These are phyloP conservation scores for Pyrgus malvae DNA, from an alignment of 2,888 invertebrate genomes.

Conservation along the genomic window DNA sequence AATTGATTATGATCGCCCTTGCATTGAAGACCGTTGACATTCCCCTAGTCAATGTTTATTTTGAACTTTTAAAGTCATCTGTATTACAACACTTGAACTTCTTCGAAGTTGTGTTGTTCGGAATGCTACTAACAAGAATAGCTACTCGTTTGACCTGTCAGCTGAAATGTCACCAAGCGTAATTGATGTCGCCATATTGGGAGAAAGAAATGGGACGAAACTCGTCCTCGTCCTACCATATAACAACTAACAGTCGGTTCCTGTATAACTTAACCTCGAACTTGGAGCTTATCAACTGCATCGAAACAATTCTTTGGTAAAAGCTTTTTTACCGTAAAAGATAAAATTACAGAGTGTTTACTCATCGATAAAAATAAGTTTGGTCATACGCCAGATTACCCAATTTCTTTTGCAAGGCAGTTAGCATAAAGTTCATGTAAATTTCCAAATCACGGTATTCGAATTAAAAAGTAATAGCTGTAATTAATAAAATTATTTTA, in stretches of 20 bases:
- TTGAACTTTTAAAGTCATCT: background rate
- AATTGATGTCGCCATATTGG: conserved; percentile 45
- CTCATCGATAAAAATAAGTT: background rate
- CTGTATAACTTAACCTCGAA: conserved; percentile 34
- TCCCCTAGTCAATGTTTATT: background rate
- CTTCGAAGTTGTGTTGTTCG: conserved; percentile 1
- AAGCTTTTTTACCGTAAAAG: background rate
- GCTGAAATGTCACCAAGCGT: conserved; percentile 44
- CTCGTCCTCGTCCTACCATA: conserved; percentile 35
- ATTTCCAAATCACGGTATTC: too few species aligned
- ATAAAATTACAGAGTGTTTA: background rate
- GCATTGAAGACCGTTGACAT: conserved; percentile 1
- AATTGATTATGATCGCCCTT: background rate
- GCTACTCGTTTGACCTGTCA: conserved; percentile 35
- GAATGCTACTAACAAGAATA: conserved; percentile 10
- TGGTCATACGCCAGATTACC: too few species aligned
- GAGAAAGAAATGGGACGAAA: conserved; percentile 36
- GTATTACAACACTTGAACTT: background rate
- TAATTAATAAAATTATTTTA: too few species aligned
- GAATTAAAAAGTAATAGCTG: too few species aligned
- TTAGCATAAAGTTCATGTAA: too few species aligned
- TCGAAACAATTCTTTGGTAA: background rate
- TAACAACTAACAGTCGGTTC: conserved; percentile 37
- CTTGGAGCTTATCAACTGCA: conserved; percentile 31
- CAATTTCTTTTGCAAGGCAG: too few species aligned